Conservation (phyloP, 2,113 vertebrate genomes). For the Eulacestoma nigropectus region DNA sequence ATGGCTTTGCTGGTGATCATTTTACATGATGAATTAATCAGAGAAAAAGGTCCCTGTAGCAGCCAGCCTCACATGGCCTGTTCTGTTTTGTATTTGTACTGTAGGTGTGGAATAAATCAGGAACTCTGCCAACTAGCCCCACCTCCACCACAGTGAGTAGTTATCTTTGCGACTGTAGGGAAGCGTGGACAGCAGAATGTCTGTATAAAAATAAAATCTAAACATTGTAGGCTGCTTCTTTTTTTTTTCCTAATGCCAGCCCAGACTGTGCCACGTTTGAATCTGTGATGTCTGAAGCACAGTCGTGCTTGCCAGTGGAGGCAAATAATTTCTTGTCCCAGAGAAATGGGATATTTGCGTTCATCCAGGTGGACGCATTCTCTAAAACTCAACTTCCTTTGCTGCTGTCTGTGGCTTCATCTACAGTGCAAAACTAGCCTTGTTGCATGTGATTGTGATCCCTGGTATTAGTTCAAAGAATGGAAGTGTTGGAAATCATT, state of each 20-base stretch:
- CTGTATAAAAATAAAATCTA: conserved; percentile 23
- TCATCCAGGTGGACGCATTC: not conserved
- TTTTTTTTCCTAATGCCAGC: not conserved
- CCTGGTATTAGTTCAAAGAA: conserved; percentile 5
- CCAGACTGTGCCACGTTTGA: not conserved
- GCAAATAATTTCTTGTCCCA: not conserved
- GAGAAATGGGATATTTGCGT: not conserved
- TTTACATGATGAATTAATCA: conserved; percentile 48
- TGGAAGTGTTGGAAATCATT: not conserved
- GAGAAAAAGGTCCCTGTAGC: conserved; percentile 40
- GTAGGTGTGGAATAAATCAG: conserved; percentile 75
- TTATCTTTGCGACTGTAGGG: conserved; percentile 31
- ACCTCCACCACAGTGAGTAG: conserved; percentile 73
- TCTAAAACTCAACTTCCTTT: not conserved
- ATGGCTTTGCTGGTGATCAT: conserved; percentile 55
- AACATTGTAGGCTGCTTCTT: conserved; percentile 10
- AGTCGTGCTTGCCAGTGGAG: not conserved
- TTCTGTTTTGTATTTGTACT: conserved; percentile 66
- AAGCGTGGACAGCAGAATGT: conserved; percentile 49
- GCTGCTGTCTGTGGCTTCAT: conserved; percentile 56
- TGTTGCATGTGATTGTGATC: conserved; percentile 57
- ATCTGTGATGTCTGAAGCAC: conserved; percentile 8
- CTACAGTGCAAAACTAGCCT: conserved; percentile 53
- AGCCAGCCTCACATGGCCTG: conserved; percentile 47
- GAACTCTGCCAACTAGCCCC: conserved; percentile 73